Evolutionary conservation across 2,797 vertebrate genomes (phyloP), one percentile per base, ranked within the genome.

Genomic region (Neostethus bicornis): DNA sequence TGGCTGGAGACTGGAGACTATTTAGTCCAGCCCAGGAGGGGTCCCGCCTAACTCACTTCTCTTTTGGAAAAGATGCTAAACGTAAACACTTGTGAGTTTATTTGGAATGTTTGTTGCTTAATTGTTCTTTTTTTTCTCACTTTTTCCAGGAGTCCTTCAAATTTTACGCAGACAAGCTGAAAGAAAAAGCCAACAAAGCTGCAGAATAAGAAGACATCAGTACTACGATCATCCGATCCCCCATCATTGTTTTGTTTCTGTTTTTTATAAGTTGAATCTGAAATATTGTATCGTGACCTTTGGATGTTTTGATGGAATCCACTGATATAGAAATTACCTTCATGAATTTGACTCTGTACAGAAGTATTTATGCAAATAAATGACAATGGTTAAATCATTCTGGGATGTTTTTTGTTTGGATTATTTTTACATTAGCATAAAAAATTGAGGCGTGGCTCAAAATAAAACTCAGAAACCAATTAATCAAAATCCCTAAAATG

Each of bases 101-200:
- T 59, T 44, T 16, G 25, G 21, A 39, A 6, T 29, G 10, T 51
- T 66, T 66, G 52, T 49, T 32, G 26, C 23, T 66, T 28, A 68
- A 50, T 45, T 2, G 0, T 26, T n/a, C 2, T 58, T 8, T 51
- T 46, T 70, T 37, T 44, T 59, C 7, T 57, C 52, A 55, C 8
- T 66, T 6, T 66, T 75, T 79, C 21, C 85, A 98, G 96, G 92
- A 96, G 79, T 74, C 87, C 4, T 94, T 95, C 56, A 88, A 51
- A 60, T 96, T 95, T 86, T 96, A 97, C 20, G 68, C 80, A 64
- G 82, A 93, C 3, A 90, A 94, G 80, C 73, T 93, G 79, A 94
- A 19, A 70, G 69, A 86, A 26, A 79, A 31, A 42, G 2, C 2
- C 1, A 21, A 28, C 1, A 73, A 65, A 43, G 8, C 11, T 16